A percentile compares a stretch with the other conserved stretches of the same genome.
These are phyloP conservation scores for Megaptera novaeangliae DNA, from an alignment of 2,113 vertebrate genomes.

Conservation along the genomic window DNA sequence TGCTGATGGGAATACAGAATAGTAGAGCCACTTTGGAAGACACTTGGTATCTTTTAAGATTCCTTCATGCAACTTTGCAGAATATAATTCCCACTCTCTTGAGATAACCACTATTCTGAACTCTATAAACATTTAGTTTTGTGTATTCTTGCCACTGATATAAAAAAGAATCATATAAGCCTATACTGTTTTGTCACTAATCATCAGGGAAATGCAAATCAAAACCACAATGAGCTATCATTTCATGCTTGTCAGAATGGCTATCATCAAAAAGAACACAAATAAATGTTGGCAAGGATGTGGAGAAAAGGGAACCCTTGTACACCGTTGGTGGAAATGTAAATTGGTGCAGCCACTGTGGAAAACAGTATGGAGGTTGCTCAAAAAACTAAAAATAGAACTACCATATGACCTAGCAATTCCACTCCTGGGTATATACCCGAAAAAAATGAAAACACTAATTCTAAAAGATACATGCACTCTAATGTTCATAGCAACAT, in stretches of 20 bases:
- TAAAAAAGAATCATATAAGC: background rate
- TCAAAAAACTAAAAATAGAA: background rate
- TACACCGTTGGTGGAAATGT: background rate
- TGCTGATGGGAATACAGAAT: background rate
- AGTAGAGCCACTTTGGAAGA: background rate
- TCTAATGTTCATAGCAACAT: background rate
- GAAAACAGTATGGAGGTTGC: background rate
- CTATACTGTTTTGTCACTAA: background rate
- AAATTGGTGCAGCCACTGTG: background rate
- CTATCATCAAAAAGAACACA: background rate
- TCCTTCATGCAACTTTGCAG: background rate
- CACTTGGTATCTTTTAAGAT: background rate
- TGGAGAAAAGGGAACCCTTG: background rate
- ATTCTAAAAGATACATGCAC: background rate
- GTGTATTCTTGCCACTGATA: background rate
- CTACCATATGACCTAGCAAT: background rate
- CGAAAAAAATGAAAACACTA: background rate
- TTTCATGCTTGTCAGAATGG: background rate
- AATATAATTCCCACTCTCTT: background rate
- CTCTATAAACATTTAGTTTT: slow-evolving; percentile 3
- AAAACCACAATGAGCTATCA: background rate
- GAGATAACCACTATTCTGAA: background rate
- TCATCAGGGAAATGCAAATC: background rate
- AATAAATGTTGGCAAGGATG: background rate
- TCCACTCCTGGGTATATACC: background rate